A percentile compares a stretch with the other conserved stretches of the same genome.
Evolutionary conservation across 2,888 invertebrate species (phyloP).

Genomic region (Auanema freiburgensis): DNA sequence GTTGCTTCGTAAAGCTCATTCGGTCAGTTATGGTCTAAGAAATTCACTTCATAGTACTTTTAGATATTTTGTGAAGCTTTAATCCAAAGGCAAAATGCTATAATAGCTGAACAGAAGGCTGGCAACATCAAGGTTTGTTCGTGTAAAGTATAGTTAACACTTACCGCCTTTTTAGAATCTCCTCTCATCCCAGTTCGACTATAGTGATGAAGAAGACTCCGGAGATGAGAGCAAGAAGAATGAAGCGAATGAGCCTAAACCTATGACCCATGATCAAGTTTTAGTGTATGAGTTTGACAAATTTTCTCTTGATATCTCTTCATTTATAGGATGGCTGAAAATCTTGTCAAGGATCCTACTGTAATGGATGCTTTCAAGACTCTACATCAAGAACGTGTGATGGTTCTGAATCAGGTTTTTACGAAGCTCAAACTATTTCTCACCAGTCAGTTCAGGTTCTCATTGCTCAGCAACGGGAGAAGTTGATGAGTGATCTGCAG

Average conservation of each 20-base stretch:
- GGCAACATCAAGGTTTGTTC: constrained; percentile 34
- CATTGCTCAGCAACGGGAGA: neutral
- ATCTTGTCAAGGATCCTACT: constrained; percentile 11
- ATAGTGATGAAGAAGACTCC: constrained; percentile 62
- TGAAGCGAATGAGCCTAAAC: constrained; percentile 16
- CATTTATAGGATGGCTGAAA: constrained; percentile 8
- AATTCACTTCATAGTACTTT: constrained; percentile 6
- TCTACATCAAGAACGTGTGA: constrained; percentile 18
- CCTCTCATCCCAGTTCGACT: constrained; percentile 57
- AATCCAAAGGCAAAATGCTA: constrained; percentile 9
- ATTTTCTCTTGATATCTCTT: neutral
- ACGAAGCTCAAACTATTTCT: neutral
- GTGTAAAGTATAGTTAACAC: neutral
- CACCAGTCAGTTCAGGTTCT: neutral
- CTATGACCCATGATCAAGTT: constrained; percentile 24
- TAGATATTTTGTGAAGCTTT: constrained; percentile 1
- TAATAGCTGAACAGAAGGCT: constrained; percentile 2
- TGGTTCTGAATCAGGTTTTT: constrained; percentile 9
- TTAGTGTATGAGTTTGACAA: neutral
- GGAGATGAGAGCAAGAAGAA: constrained; percentile 33
- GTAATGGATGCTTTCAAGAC: constrained; percentile 10
- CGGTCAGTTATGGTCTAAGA: constrained; percentile 1
- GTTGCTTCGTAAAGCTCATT: constrained; percentile 26
- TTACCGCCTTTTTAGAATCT: constrained; percentile 41
- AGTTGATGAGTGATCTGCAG: no score